phyloP scores from a whole-genome alignment of 2,797 vertebrate species.

The Chaenodraco wilsoni region DNA sequence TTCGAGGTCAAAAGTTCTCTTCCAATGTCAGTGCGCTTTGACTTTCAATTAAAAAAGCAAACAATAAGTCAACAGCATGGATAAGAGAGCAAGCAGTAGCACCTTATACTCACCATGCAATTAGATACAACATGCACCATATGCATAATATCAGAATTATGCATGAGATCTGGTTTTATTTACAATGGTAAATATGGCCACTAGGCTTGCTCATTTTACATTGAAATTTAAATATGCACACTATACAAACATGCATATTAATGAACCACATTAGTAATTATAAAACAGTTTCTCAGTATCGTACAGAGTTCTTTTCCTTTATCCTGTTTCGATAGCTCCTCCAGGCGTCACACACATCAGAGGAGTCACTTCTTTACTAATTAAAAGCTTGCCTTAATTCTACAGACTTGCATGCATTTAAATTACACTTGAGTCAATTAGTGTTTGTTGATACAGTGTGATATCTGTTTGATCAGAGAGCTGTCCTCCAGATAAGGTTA shows the following conservation, averaged over 20 bases:
- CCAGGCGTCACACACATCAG: conserved; percentile 69
- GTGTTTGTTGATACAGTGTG: conserved; percentile 70
- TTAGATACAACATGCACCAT: conserved; percentile 4
- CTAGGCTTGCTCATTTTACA: conserved; percentile 64
- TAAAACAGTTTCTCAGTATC: conserved; percentile 60
- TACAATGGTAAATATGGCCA: conserved; percentile 76
- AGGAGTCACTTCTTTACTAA: conserved; percentile 67
- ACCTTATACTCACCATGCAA: conserved; percentile 15
- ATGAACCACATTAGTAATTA: conserved; percentile 66
- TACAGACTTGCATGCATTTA: conserved; percentile 73
- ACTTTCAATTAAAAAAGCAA: conserved; percentile 3
- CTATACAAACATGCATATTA: conserved; percentile 71
- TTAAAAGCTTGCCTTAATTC: conserved; percentile 74
- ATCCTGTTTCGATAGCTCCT: conserved; percentile 67
- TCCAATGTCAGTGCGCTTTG: neutral
- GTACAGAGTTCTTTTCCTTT: conserved; percentile 52
- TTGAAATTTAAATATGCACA: conserved; percentile 63
- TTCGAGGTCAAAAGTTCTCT: neutral
- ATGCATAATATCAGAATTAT: conserved; percentile 51
- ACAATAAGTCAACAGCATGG: neutral
- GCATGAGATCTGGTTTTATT: conserved; percentile 60
- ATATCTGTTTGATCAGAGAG: conserved; percentile 64
- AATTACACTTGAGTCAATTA: conserved; percentile 65
- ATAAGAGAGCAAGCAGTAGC: neutral
- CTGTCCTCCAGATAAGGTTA: conserved; percentile 46